These are phyloP conservation scores for Sarcophaga bullata DNA, from an alignment of 1,140 invertebrate genomes.

Conservation along the genomic window DNA sequence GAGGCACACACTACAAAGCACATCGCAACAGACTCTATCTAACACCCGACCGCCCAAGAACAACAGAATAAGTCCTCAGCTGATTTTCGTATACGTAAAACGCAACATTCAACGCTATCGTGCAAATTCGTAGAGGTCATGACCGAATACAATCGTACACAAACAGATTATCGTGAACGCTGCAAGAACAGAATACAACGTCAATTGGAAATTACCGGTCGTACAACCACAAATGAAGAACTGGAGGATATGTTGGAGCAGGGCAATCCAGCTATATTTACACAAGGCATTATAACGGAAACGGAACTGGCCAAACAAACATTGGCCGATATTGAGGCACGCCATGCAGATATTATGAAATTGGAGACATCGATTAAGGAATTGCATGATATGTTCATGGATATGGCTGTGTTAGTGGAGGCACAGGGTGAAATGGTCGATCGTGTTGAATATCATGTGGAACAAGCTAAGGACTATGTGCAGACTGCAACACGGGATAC, in stretches of 20 bases:
- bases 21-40: slow-evolving; percentile 99
- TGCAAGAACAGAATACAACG: slow-evolving; percentile 99
- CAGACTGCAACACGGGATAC: slow-evolving; percentile 99
- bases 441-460: slow-evolving; percentile 99
- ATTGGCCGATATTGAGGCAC: slow-evolving; percentile 96
- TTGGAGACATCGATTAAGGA: slow-evolving; percentile 98
- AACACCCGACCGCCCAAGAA: slow-evolving; percentile 95
- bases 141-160: slow-evolving; percentile 99
- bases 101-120: slow-evolving; percentile 96
- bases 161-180: slow-evolving; percentile 98
- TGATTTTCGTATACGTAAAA: slow-evolving; percentile 99
- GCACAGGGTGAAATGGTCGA: slow-evolving; percentile 99
- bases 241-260: slow-evolving; percentile 98
- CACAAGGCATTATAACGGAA: slow-evolving; percentile 99
- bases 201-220: slow-evolving; percentile 97
- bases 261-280: slow-evolving; percentile 96
- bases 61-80: slow-evolving; percentile 98
- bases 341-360: slow-evolving; percentile 98
- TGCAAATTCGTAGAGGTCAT: slow-evolving; percentile 99
- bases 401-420: slow-evolving; percentile 97
- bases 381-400: slow-evolving; percentile 99
- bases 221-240: slow-evolving; percentile 96
- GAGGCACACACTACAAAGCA: slow-evolving; percentile 98
- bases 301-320: slow-evolving; percentile 98
- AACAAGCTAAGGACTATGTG: slow-evolving; percentile 99